Evolutionary conservation across 2,113 vertebrate genomes (phyloP).

Genomic region (Melanotaenia duboulayi): DNA sequence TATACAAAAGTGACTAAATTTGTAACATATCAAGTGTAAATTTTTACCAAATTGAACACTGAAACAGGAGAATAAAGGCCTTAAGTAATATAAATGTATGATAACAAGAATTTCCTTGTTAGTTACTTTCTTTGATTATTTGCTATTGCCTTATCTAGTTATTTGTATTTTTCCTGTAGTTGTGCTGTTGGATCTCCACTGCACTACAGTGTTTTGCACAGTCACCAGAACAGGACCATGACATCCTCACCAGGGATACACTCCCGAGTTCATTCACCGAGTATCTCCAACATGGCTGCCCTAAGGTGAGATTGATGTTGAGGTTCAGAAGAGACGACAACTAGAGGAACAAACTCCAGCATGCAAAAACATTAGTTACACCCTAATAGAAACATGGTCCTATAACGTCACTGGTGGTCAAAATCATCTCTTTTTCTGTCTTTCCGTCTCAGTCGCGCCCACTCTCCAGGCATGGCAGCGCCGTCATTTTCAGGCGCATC

Average conservation of each 20-base stretch:
- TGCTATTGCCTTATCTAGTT: not conserved
- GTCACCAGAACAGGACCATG: slow-evolving; percentile 89
- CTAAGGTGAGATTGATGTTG: slow-evolving; percentile 81
- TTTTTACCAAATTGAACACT: too few relatives aligned
- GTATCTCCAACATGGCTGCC: slow-evolving; percentile 94
- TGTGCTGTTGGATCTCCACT: slow-evolving; percentile 84
- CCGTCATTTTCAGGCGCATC: slow-evolving; percentile 91
- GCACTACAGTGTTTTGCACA: slow-evolving; percentile 91
- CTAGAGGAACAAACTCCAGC: not conserved
- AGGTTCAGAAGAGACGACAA: not conserved
- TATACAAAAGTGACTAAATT: too few relatives aligned
- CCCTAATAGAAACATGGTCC: not conserved
- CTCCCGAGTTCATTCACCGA: slow-evolving; percentile 91
- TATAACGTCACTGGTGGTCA: too few relatives aligned
- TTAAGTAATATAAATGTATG: not conserved
- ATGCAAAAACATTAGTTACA: not conserved
- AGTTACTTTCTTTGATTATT: not conserved
- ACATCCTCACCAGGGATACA: slow-evolving; percentile 88
- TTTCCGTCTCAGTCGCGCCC: slow-evolving; percentile 86
- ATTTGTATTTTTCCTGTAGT: slow-evolving; percentile 17
- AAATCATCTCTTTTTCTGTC: not conserved
- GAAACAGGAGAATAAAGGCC: too few relatives aligned
- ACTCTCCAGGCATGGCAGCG: slow-evolving; percentile 93
- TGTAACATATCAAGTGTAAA: too few relatives aligned
- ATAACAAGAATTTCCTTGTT: not conserved